Conservation (phyloP, 2,888 invertebrate species). For the Lithophane ornitopus region DNA sequence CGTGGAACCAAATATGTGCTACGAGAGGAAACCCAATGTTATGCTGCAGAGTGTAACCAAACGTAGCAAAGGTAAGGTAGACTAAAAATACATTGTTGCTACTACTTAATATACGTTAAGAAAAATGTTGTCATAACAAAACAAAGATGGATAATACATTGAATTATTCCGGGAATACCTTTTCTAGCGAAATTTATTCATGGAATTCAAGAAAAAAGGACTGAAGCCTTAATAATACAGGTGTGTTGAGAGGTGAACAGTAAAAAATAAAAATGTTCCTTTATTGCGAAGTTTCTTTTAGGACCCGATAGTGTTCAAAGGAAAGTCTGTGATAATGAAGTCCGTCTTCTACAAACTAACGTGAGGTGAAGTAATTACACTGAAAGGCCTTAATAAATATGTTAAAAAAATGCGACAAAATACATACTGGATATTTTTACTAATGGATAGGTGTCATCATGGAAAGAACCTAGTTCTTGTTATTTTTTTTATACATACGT, state of each 20-base stretch:
- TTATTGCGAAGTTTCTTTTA: constrained; percentile 11
- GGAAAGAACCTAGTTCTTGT: neutral
- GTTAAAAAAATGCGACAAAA: neutral
- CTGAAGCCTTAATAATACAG: constrained; percentile 35
- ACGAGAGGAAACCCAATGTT: neutral
- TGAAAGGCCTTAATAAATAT: neutral
- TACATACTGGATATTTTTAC: neutral
- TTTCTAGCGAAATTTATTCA: constrained; percentile 38
- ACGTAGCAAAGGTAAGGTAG: neutral
- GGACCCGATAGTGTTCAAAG: constrained; percentile 8
- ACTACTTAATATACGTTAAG: neutral
- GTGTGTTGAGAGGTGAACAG: constrained; percentile 23
- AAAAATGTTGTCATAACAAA: constrained; percentile 9
- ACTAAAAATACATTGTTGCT: neutral
- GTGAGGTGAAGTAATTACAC: neutral
- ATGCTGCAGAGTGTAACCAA: neutral
- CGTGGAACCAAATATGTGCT: neutral
- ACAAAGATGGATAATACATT: constrained; percentile 22
- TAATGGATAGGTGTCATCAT: neutral
- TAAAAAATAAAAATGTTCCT: constrained; percentile 16
- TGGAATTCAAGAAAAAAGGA: constrained; percentile 34
- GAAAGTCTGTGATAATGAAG: neutral
- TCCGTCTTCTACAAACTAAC: neutral
- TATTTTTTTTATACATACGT: too few species aligned
- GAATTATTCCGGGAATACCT: constrained; percentile 33